Evolutionary conservation across 2,113 vertebrate species (phyloP).

Genomic region (Holacanthus passer): DNA sequence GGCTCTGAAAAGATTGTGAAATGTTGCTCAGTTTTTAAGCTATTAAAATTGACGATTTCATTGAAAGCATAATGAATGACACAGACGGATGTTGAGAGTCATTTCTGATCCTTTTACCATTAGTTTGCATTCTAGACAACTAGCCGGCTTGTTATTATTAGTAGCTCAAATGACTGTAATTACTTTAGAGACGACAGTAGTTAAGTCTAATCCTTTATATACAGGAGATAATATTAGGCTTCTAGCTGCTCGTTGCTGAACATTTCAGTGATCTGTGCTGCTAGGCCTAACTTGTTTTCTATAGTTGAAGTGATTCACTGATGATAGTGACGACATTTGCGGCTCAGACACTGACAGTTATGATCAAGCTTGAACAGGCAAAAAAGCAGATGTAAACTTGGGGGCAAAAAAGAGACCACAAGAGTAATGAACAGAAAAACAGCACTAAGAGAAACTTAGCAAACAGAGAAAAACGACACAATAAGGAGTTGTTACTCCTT

Average conservation of each 20-base stretch:
- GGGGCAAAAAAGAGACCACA: background rate
- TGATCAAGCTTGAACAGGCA: background rate
- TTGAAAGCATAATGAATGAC: background rate
- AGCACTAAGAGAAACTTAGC: background rate
- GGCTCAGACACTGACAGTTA: background rate
- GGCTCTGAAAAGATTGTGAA: background rate
- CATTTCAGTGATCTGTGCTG: background rate
- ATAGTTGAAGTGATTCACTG: too few relatives aligned
- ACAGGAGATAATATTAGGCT: background rate
- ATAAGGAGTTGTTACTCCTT: too few relatives aligned
- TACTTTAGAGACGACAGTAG: background rate
- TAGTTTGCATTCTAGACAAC: background rate
- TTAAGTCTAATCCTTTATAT: too few relatives aligned
- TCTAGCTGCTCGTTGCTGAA: background rate
- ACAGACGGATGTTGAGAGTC: background rate
- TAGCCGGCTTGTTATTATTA: background rate
- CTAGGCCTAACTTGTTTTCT: background rate
- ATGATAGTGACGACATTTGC: background rate
- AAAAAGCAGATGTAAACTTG: background rate
- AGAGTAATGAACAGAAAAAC: background rate
- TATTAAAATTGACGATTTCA: background rate
- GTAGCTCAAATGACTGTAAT: background rate
- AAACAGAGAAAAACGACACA: background rate
- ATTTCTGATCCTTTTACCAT: background rate
- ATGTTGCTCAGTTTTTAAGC: background rate